These are phyloP conservation scores for Malacoctenus gilli DNA, from an alignment of 2,797 vertebrate genomes.

Conservation along the genomic window DNA sequence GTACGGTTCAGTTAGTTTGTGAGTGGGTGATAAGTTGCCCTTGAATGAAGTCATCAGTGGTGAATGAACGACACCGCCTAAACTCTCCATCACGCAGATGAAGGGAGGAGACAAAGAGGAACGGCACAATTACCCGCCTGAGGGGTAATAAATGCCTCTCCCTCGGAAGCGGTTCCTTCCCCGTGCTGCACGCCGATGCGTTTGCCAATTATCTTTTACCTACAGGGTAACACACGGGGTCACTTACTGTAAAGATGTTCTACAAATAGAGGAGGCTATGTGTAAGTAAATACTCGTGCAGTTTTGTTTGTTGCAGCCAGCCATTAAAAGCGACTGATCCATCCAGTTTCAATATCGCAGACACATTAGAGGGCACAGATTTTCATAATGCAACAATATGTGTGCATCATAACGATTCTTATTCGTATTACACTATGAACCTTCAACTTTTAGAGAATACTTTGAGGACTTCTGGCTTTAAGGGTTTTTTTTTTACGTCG, in stretches of 20 bases:
- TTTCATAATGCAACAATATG: background rate
- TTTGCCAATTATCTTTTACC: constrained; percentile 75
- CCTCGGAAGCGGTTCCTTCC: constrained; percentile 67
- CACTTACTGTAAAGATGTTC: constrained; percentile 63
- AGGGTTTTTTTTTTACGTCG: background rate
- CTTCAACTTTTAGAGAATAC: constrained; percentile 11
- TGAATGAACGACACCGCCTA: constrained; percentile 76
- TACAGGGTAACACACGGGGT: constrained; percentile 63
- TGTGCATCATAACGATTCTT: background rate
- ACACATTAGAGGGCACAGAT: background rate
- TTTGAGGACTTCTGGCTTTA: background rate
- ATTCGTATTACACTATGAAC: constrained; percentile 8
- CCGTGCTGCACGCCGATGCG: constrained; percentile 63
- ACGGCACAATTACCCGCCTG: constrained; percentile 78
- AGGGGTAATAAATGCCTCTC: constrained; percentile 80
- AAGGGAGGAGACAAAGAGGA: constrained; percentile 81
- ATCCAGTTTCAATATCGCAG: constrained; percentile 5
- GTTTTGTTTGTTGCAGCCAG: constrained; percentile 24
- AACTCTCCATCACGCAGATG: constrained; percentile 84
- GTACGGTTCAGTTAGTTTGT: constrained; percentile 75
- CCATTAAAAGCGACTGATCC: constrained; percentile 17
- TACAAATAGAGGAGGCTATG: constrained; percentile 45
- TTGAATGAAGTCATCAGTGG: constrained; percentile 83
- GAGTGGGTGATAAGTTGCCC: constrained; percentile 85
- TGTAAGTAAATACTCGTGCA: constrained; percentile 34